Base-by-base conservation (phyloP, 2,888 invertebrate genomes). In the Prionchulus punctatus region DNA sequence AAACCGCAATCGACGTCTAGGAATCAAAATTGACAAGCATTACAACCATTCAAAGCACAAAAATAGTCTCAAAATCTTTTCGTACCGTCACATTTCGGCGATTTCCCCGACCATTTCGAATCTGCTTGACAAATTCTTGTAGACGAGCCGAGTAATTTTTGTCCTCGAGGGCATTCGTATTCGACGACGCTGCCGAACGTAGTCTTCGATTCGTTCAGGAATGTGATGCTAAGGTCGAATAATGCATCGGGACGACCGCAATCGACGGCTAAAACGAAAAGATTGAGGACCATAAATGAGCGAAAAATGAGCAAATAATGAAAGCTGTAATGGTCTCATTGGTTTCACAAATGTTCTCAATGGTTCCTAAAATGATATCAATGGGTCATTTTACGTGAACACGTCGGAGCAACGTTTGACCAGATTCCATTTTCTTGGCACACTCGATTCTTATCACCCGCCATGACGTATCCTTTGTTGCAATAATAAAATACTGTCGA, bases 401-500 rank as follows among this genome's bases (percentile, higher is more conserved):
- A 58, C 18, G 2, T 7, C 18, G 59, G 59, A 30, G 30, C 12
- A 15, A 1, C 27, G 2, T 25, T 54, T 1, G 57, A 49, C 59
- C 59, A 58, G 1, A 28, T 27, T 2, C 59, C 59, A n/a, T 12
- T 43, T 21, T 28, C 30, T 23, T 21, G n/a, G 28, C 59, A 58
- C 3, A 2, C 4, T 21, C 59, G 18, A 4, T 12, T 53, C n/a
- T 36, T 27, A 3, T 4, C 12, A 23, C 59, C 59, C 1, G 12
- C 18, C 23, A 58, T 18, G 1, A 31, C 48, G 36, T 28, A 57
- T 2, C 54, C 59, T 18, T 49, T n/a, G 30, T 25, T 30, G 49
- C 59, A 58, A 36, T 47, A 58, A 43, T 58, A 58, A 26, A 25
- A 53, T 1, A 57, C 56, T 4, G 27, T 49, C 1, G 59, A 52